These are phyloP conservation scores for Hoplodrina blanda DNA, from an alignment of 2,888 invertebrate species.

Conservation along the genomic window DNA sequence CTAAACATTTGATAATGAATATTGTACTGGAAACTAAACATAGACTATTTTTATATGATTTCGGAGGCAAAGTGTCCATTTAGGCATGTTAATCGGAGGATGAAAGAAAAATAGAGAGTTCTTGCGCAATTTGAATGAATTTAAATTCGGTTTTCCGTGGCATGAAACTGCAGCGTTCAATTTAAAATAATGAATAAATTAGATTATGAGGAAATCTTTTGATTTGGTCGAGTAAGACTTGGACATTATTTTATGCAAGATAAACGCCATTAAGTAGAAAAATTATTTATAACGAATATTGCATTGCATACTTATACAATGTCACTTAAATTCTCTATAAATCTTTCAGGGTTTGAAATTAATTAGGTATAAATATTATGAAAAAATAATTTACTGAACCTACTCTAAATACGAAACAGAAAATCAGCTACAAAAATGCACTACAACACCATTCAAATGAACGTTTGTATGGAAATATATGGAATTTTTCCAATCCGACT, in stretches of 20 bases:
- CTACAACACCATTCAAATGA: too few relatives aligned
- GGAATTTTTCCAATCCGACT: too few relatives aligned
- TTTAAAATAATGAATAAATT: constrained; percentile 38
- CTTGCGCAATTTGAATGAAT: constrained; percentile 31
- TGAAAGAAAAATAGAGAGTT: constrained; percentile 47
- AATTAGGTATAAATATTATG: too few relatives aligned
- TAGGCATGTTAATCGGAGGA: constrained; percentile 29
- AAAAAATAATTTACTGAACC: too few relatives aligned
- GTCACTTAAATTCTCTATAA: too few relatives aligned
- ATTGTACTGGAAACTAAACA: constrained; percentile 34
- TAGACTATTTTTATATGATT: constrained; percentile 43
- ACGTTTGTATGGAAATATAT: too few relatives aligned
- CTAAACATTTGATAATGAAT: constrained; percentile 61
- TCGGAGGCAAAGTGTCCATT: constrained; percentile 17
- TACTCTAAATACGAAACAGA: too few relatives aligned
- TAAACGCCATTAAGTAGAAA: too few relatives aligned
- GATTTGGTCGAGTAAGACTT: neutral
- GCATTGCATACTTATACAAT: too few relatives aligned
- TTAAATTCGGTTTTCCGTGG: constrained; percentile 13
- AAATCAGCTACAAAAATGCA: too few relatives aligned
- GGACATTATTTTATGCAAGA: neutral
- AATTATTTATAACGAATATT: neutral
- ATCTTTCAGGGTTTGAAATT: too few relatives aligned
- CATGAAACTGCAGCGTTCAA: constrained; percentile 15
- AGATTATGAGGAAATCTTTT: constrained; percentile 4